Evolutionary conservation across 2,797 vertebrate species (phyloP), one percentile per base, ranked within the genome.

Genomic region (Uromys caudimaculatus): DNA sequence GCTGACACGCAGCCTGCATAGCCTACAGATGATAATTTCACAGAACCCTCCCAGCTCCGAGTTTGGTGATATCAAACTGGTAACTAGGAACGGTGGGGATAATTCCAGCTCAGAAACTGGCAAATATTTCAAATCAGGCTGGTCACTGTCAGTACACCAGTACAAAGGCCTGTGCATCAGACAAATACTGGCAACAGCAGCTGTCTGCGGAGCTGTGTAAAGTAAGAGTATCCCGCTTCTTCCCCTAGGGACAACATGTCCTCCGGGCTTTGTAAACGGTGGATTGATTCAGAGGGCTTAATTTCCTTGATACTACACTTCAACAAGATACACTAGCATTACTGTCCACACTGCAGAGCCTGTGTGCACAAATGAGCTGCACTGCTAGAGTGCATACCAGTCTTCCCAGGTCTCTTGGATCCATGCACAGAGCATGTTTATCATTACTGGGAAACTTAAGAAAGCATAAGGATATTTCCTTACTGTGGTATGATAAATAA

Each of bases 381-480:
- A 24, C 77, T 92, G 64, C 75, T 50, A 85, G 82, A 54, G 10
- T 41, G 83, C 91, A 85, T 44, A 35, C 23, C 16, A 81, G 16
- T 2, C 79, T 56, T 62, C 47, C 52, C 75, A 54, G 71, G 60
- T 83, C 60, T 24, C 67, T 93, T 88, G 24, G 52, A 50, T 41
- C 38, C 71, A 84, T 3, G 81, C 75, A 76, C 5, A 52, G 1
- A 76, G 38, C 17, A 79, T 77, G 14, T 52, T 27, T 32, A 71
- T 83, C 17, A 52, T 32, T 54, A 75, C 11, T 27, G 64, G n/a
- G 16, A 19, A 81, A 81, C 19, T 67, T 79, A 60, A 87, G 62
- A 81, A 96, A 82, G 16, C 27, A 89, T 32, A 60, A 87, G 89
- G 9, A 88, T 84, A 73, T 82, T 91, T 60, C 67, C 67, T 91